A percentile compares a stretch with the other conserved stretches of the same genome.
phyloP scores from a whole-genome alignment of 2,113 vertebrate species.

The Perognathus longimembris region DNA sequence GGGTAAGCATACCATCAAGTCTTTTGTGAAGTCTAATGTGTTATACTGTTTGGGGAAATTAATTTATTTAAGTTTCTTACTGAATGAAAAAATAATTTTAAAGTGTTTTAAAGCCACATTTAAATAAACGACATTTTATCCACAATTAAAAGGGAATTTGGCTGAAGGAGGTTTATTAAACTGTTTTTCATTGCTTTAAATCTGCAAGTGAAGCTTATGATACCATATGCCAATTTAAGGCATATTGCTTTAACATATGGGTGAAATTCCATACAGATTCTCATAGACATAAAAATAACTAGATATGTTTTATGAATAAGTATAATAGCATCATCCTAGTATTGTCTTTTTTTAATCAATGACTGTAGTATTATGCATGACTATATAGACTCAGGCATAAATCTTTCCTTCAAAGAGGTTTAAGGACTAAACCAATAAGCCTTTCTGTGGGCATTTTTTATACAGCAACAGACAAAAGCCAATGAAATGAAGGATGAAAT shows the following conservation, averaged over 20 bases:
- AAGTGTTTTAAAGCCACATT: neutral
- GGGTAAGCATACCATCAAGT: neutral
- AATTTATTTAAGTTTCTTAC: neutral
- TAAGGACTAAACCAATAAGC: neutral
- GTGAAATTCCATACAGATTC: neutral
- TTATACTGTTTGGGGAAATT: neutral
- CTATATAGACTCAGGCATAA: neutral
- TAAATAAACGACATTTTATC: conserved; percentile 2
- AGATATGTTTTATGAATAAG: neutral
- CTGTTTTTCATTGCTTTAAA: conserved; percentile 34
- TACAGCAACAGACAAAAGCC: neutral
- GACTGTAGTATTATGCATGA: neutral
- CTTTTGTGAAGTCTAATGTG: neutral
- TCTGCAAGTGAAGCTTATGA: neutral
- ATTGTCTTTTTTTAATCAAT: conserved; percentile 14
- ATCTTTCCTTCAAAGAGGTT: neutral
- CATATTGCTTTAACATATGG: neutral
- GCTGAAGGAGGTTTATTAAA: neutral
- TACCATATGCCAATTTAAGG: conserved; percentile 25
- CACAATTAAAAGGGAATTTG: conserved; percentile 4
- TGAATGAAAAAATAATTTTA: neutral
- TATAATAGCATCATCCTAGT: neutral
- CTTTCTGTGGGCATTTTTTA: neutral
- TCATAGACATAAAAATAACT: conserved; percentile 15
- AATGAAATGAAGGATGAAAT: conserved; percentile 23